A percentile compares a stretch with the other conserved stretches of the same genome.
These are phyloP conservation scores for Nasonovia ribisnigri DNA, from an alignment of 2,888 invertebrate species.

Conservation along the genomic window DNA sequence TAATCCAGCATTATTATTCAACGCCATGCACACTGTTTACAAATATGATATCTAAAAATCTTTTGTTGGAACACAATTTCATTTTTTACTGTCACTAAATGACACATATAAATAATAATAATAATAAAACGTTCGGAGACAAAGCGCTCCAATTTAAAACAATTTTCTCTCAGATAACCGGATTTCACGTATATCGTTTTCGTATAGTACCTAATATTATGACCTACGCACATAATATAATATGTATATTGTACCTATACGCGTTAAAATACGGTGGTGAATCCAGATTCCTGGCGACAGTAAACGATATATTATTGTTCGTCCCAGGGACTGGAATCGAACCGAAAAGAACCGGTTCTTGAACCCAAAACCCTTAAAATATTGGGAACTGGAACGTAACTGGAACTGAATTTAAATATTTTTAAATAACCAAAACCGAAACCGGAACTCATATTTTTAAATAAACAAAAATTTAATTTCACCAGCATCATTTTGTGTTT, in stretches of 20 bases:
- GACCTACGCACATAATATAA: not conserved
- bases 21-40: slow-evolving; percentile 38
- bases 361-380: no score
- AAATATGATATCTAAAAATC: slow-evolving; percentile 17
- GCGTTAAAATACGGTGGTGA: not conserved
- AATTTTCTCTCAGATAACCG: not conserved
- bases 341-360: no score
- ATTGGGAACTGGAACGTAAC: no score
- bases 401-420: no score
- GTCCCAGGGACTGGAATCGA: no score
- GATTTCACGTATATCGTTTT: not conserved
- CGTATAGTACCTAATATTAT: not conserved
- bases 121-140: not conserved
- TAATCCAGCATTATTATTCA: slow-evolving; percentile 53
- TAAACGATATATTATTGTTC: not conserved
- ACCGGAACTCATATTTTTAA: no score
- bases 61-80: not conserved
- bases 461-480: no score
- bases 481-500: no score
- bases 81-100: slow-evolving; percentile 35
- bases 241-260: not conserved
- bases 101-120: not conserved
- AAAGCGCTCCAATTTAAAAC: not conserved
- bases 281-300: not conserved
- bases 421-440: no score